Percentiles rank a stretch among this genome's conserved stretches.
These are phyloP conservation scores for Cosmopolites sordidus DNA, from an alignment of 2,888 invertebrate species.

Conservation along the genomic window DNA sequence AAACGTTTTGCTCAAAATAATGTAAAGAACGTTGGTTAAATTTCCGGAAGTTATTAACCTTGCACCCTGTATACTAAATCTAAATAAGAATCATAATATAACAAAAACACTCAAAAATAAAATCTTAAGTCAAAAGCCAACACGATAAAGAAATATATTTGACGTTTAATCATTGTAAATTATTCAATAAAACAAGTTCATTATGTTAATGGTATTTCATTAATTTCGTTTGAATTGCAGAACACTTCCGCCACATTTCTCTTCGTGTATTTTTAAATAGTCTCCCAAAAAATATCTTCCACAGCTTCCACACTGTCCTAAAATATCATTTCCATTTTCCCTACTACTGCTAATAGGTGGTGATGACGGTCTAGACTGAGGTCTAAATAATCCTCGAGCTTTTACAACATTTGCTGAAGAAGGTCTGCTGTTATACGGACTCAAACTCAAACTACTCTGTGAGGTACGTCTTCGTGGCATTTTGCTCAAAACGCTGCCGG, in stretches of 20 bases:
- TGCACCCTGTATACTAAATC: no score
- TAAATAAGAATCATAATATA: no score
- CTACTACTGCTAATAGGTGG: background rate
- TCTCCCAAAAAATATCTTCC: constrained; percentile 30
- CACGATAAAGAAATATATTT: no score
- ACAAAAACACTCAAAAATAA: no score
- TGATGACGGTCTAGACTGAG: constrained; percentile 2
- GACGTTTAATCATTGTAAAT: no score
- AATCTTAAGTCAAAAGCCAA: background rate
- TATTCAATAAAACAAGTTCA: no score
- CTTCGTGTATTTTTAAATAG: constrained; percentile 29
- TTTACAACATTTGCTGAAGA: constrained; percentile 9
- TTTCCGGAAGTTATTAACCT: no score
- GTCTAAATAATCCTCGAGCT: constrained; percentile 13
- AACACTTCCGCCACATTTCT: constrained; percentile 21
- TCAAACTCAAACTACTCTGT: constrained; percentile 1
- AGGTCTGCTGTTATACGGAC: constrained; percentile 10
- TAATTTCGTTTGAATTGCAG: no score
- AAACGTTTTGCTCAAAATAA: no score
- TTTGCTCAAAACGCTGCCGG: background rate
- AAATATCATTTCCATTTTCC: background rate
- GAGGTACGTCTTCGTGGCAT: background rate
- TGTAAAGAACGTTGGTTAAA: no score
- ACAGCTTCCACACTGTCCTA: constrained; percentile 29
- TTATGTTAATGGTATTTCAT: no score